Evolutionary conservation across 2,888 invertebrate genomes (phyloP), one percentile per base, ranked within the genome.

Genomic region (Yponomeuta plumbellus): DNA sequence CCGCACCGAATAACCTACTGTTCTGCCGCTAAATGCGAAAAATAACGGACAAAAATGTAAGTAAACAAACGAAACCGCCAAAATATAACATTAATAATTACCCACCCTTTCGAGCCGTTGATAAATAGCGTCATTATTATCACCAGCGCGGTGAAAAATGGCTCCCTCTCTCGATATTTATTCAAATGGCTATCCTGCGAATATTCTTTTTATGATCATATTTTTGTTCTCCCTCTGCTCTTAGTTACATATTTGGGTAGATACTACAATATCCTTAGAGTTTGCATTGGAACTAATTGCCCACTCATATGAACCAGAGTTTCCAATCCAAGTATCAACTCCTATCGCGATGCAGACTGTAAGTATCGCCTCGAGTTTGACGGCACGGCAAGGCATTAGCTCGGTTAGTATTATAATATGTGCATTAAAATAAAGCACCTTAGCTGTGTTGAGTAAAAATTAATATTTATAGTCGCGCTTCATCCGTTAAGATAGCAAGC

Each of bases 81-180:
- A 82, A 86, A 87, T 84, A 85, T 85, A 83, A 83, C 86, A 80
- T 84, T 85, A 88, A 90, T 88, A 88, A 89, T 89, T 89, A 88
- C 87, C 83, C 80, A 86, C 83, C 88, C 87, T 83, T 86, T 88
- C 80, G 80, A 84, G 81, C 79, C 80, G 77, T 81, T 90, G 89
- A 91, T 88, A 89, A 90, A 91, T 90, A 85, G 86, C 85, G 80
- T 84, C 85, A 86, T 89, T 89, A 89, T 86, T 86, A 87, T 88
- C 85, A 85, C 84, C 81, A 84, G 79, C 79, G 78, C 76, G 76
- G 81, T 86, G 85, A 87, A 86, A 87, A 88, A 88, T 87, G 84
- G 80, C 79, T 77, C 75, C 68, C 77, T 81, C 81, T 85, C 80
- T 80, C 83, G 78, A 86, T 88, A 86, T 86, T 88, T 86, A 88